Percentiles rank a stretch among this genome's conserved stretches.
Evolutionary conservation across 2,888 invertebrate species (phyloP).

Genomic region (Syritta pipiens): DNA sequence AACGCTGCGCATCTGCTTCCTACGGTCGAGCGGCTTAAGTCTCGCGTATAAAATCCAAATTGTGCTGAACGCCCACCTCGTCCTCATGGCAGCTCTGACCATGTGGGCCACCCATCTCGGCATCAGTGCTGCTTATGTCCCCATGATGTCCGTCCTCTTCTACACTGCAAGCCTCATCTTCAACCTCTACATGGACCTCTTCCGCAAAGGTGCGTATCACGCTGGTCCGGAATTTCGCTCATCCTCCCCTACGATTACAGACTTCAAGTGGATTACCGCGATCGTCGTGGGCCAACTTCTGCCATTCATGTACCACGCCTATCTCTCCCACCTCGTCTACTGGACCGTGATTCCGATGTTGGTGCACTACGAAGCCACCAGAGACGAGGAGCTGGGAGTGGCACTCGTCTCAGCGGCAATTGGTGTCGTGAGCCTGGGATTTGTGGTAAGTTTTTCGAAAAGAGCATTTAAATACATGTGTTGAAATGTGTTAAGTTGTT

Average conservation of each 20-base stretch:
- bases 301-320: conserved; percentile 79
- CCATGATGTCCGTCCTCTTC: conserved; percentile 76
- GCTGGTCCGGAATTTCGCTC: neutral
- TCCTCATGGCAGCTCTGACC: conserved; percentile 74
- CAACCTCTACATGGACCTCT: conserved; percentile 76
- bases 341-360: conserved; percentile 82
- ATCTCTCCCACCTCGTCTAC: conserved; percentile 79
- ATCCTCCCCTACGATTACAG: conserved; percentile 67
- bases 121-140: conserved; percentile 75
- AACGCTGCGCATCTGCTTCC: conserved; percentile 74
- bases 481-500: no score
- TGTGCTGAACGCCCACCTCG: conserved; percentile 77
- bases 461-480: no score
- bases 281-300: conserved; percentile 78
- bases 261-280: conserved; percentile 76
- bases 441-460: no score
- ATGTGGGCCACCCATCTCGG: conserved; percentile 72
- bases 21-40: conserved; percentile 75
- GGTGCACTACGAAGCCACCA: conserved; percentile 81
- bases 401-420: no score
- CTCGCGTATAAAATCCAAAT: conserved; percentile 77
- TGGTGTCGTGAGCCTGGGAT: no score
- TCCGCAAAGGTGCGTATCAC: conserved; percentile 73
- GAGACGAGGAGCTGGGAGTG: no score
- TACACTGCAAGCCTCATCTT: conserved; percentile 75